Conservation (phyloP, 2,113 vertebrate genomes). For the Macrotis lagotis region DNA sequence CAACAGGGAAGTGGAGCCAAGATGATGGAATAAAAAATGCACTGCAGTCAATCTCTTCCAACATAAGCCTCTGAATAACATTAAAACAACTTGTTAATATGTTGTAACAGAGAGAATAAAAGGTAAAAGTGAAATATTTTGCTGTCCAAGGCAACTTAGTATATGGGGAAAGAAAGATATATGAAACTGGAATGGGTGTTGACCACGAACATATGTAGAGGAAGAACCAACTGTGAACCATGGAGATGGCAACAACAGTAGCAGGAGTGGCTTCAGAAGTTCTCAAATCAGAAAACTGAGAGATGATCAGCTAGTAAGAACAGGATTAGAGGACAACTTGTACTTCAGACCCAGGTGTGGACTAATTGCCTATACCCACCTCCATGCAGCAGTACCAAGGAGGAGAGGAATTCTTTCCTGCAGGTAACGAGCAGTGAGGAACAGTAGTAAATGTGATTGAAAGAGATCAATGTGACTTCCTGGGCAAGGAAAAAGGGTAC, state of each 20-base stretch:
- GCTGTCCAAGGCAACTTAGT: background rate
- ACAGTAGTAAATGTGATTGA: too few species aligned
- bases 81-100: background rate
- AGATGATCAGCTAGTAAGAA: background rate
- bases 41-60: background rate
- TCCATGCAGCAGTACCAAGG: background rate
- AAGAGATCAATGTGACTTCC: background rate
- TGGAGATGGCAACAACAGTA: background rate
- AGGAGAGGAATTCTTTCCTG: background rate
- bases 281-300: background rate
- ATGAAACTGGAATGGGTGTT: background rate
- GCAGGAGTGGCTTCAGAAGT: background rate
- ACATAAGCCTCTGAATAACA: background rate
- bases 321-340: background rate
- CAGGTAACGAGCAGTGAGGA: too few species aligned
- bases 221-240: background rate
- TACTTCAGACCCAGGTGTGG: background rate
- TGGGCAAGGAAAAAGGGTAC: too few species aligned
- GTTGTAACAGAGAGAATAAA: background rate
- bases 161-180: background rate
- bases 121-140: background rate
- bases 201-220: background rate
- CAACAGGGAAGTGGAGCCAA: background rate
- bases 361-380: too few species aligned
- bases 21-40: background rate